Conservation (phyloP, 2,113 vertebrate genomes). For the Antechinus stuartii region DNA sequence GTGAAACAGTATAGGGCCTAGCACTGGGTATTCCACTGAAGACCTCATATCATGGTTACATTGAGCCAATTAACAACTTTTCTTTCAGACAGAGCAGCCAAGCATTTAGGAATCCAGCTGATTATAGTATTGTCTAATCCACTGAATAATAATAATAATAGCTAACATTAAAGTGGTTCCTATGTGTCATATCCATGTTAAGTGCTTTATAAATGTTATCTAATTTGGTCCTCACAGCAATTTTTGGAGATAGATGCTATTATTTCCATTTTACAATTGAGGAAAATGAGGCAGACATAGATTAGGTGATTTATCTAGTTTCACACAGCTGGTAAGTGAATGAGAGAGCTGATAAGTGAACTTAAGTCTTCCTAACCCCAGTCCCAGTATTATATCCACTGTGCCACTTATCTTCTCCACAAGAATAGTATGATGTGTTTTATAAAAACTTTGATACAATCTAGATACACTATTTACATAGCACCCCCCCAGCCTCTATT, state of each 20-base stretch:
- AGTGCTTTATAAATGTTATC: neutral
- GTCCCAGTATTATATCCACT: neutral
- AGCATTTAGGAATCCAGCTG: neutral
- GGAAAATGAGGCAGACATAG: conserved; percentile 1
- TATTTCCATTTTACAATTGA: neutral
- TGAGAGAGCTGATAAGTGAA: neutral
- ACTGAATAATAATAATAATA: neutral
- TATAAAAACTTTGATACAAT: neutral
- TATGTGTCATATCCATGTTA: neutral
- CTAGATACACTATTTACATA: neutral
- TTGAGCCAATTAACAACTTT: neutral
- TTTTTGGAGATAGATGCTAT: neutral
- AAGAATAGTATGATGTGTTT: neutral
- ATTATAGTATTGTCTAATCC: neutral
- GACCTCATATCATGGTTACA: neutral
- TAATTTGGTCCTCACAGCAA: neutral
- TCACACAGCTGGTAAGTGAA: neutral
- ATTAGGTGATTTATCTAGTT: neutral
- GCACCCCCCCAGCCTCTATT: neutral
- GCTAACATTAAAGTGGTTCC: neutral
- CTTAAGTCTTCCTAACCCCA: neutral
- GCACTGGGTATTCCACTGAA: neutral
- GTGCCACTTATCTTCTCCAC: neutral
- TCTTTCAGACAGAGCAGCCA: neutral
- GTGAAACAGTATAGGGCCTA: neutral